A percentile compares a stretch with the other conserved stretches of the same genome.
phyloP scores from a whole-genome alignment of 2,888 invertebrate species.

The Bellardia pandia region DNA sequence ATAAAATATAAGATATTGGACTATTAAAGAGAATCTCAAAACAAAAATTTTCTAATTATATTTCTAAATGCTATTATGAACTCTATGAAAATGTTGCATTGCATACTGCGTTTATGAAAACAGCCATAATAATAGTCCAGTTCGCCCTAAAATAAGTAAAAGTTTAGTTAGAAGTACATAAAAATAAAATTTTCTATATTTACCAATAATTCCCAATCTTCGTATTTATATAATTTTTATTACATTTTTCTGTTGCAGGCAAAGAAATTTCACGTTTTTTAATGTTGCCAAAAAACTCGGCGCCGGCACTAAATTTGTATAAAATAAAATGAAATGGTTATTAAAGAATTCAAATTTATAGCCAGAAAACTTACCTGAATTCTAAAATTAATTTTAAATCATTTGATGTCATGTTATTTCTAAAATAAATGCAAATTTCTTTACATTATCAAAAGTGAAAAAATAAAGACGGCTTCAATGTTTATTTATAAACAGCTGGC shows the following conservation, averaged over 20 bases:
- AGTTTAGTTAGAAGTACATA: not conserved
- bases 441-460: not conserved
- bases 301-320: constrained; percentile 89
- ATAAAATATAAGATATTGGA: too few relatives aligned
- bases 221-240: not conserved
- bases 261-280: constrained; percentile 89
- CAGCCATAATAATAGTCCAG: too few relatives aligned
- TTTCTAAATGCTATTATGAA: too few relatives aligned
- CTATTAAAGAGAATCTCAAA: too few relatives aligned
- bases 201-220: constrained; percentile 94
- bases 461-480: not conserved
- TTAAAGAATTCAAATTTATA: not conserved
- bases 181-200: constrained; percentile 76
- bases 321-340: not conserved
- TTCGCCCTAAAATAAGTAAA: constrained; percentile 85
- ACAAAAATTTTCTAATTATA: too few relatives aligned
- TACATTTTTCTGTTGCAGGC: constrained; percentile 85
- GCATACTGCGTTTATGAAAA: too few relatives aligned
- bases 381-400: constrained; percentile 79
- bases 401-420: constrained; percentile 59
- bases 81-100: too few relatives aligned
- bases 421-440: not conserved
- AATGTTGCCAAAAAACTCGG: constrained; percentile 93
- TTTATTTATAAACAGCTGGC: constrained; percentile 32
- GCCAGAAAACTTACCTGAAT: constrained; percentile 77